Base-by-base conservation (phyloP, 2,797 vertebrate species). In the Hyperoplus lanceolatus region DNA sequence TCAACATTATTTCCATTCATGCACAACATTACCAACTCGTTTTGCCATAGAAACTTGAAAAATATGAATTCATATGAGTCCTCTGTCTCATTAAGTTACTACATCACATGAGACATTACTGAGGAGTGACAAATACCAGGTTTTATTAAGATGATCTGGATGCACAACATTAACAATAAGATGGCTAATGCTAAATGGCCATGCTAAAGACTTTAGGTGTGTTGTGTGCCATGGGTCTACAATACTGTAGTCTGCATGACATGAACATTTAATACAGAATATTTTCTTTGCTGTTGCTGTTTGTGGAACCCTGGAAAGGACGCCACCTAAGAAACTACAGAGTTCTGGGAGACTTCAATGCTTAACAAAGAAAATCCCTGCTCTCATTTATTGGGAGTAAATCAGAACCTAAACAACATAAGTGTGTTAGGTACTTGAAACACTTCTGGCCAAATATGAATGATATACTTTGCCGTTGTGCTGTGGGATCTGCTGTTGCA, bases 11-110 rank as follows among this genome's bases (percentile, higher is more conserved):
- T 58, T 58, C 8, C 38, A 55, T 46, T 11, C 29, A 73, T n/a
- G 72, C 18, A 49, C 39, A 69, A 9, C 61, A 6, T 60, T 51
- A 5, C 54, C 14, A 0, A 54, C 50, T 10, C 29, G 14, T 39
- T 64, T 58, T 67, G 6, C 62, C 56, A 60, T 74, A 29, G 56
- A 49, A 74, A 70, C 61, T 29, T n/a, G 8, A 51, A 18, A 74
- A 75, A 72, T 79, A 49, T 55, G 3, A 18, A 58, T 62, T 57
- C 18, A 10, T 51, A 2, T 64, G 50, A 67, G 29, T 29, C 29
- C 29, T 29, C 3, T 29, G 29, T 29, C 29, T 29, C 29, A 29
- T 29, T 29, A 29, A 29, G 29, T 29, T 29, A 29, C 0, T 29
- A 29, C 29, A 29, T 29, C 3, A 29, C 29, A 29, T 29, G 29